A percentile compares a stretch with the other conserved stretches of the same genome.
Conservation (phyloP, 2,888 invertebrate species). For the Vannuccia rotundouncinata region DNA sequence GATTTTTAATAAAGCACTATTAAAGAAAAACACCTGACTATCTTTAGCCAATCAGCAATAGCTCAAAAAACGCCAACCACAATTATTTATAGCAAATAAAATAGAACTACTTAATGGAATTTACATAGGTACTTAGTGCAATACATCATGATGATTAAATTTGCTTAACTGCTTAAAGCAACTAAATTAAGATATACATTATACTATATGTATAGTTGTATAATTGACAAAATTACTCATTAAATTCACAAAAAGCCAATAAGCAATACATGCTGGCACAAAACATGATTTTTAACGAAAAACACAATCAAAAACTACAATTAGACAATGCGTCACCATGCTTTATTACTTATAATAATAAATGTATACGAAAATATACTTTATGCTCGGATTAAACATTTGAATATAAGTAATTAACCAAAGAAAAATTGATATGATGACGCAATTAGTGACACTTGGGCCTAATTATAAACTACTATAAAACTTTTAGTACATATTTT, state of each 20-base stretch:
- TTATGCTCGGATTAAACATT: background rate
- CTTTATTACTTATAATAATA: background rate
- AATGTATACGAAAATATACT: background rate
- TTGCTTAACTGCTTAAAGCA: background rate
- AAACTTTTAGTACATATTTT: no score
- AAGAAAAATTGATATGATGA: background rate
- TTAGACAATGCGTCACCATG: background rate
- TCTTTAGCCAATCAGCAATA: background rate
- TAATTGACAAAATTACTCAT: background rate
- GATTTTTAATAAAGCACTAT: background rate
- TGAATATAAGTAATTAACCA: background rate
- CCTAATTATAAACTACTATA: background rate
- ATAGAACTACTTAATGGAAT: background rate
- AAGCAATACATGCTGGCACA: background rate
- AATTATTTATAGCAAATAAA: background rate
- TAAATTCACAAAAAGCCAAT: background rate
- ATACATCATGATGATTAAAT: background rate
- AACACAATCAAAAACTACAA: background rate
- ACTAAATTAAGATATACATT: background rate
- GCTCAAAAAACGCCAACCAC: background rate
- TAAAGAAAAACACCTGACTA: background rate
- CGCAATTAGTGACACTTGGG: background rate
- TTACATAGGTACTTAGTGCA: background rate
- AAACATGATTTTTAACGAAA: background rate
- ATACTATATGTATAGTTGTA: background rate